Evolutionary conservation across 2,113 vertebrate species (phyloP).

Genomic region (Verasper variegatus): DNA sequence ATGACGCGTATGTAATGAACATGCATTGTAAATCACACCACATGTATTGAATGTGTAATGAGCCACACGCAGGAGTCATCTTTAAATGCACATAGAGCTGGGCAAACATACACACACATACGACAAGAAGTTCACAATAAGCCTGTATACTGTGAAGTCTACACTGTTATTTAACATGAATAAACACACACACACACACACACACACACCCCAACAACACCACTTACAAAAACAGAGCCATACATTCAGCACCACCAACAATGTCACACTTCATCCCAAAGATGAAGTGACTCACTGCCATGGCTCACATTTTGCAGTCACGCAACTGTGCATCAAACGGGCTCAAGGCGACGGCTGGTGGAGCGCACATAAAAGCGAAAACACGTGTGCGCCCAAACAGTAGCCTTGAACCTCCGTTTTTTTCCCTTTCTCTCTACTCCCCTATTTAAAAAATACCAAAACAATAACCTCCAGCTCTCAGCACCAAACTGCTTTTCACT

Average conservation of each 20-base stretch:
- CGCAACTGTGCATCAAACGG: conserved; percentile 65
- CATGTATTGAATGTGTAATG: conserved; percentile 28
- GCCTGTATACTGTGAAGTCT: background rate
- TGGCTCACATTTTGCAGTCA: conserved; percentile 61
- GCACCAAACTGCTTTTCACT: conserved; percentile 34
- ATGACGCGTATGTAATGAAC: conserved; percentile 18
- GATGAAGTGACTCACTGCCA: conserved; percentile 64
- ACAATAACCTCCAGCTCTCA: conserved; percentile 8
- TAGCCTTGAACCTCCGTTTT: conserved; percentile 44
- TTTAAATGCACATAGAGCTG: conserved; percentile 3
- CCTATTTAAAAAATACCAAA: background rate
- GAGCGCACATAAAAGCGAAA: conserved; percentile 35
- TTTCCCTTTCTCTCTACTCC: background rate
- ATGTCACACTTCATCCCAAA: conserved; percentile 63
- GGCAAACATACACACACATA: background rate
- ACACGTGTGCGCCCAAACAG: conserved; percentile 36
- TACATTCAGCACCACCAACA: conserved; percentile 49
- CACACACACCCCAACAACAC: conserved; percentile 8
- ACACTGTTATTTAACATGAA: conserved; percentile 31
- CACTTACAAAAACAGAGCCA: conserved; percentile 19
- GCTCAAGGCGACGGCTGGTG: conserved; percentile 61
- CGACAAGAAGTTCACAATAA: conserved; percentile 2
- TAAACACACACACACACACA: conserved; percentile 15
- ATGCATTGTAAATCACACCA: conserved; percentile 30
- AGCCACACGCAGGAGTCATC: conserved; percentile 20